Conservation (phyloP, 35 echinoderm and acorn worm species). For the Lytechinus pictus region DNA sequence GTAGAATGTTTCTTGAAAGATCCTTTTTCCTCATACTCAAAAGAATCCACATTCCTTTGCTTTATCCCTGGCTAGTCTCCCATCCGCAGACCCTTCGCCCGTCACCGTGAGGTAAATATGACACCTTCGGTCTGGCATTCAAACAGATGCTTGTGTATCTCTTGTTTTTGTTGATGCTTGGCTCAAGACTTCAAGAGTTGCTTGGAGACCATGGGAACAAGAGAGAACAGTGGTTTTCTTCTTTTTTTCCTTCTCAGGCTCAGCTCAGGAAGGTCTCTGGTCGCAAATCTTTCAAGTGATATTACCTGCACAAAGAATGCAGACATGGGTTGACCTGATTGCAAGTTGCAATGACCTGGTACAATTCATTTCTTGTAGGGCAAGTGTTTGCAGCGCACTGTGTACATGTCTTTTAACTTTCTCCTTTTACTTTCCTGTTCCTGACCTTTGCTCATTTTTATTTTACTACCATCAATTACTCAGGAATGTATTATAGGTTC, state of each 20-base stretch:
- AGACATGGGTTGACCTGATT: constrained; percentile 14
- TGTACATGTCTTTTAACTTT: neutral
- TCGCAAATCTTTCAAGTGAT: neutral
- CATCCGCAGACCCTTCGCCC: neutral
- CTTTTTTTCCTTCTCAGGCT: neutral
- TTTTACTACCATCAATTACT: neutral
- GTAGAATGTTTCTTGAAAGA: neutral
- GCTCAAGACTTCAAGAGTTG: neutral
- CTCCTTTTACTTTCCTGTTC: neutral
- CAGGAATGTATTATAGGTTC: neutral
- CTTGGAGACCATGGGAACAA: neutral
- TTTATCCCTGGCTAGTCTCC: neutral
- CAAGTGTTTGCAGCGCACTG: neutral
- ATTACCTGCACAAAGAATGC: neutral
- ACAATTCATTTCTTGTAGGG: neutral
- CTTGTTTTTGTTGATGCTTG: neutral
- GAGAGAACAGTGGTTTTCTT: neutral
- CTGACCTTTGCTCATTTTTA: neutral
- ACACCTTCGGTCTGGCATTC: neutral
- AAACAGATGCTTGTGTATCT: neutral
- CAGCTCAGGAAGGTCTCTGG: neutral
- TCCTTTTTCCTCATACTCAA: neutral
- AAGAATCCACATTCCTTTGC: neutral
- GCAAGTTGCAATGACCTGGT: constrained; percentile 8
- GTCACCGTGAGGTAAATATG: neutral